phyloP scores from a whole-genome alignment of 1,140 invertebrate species.

The Amyelois transitella region DNA sequence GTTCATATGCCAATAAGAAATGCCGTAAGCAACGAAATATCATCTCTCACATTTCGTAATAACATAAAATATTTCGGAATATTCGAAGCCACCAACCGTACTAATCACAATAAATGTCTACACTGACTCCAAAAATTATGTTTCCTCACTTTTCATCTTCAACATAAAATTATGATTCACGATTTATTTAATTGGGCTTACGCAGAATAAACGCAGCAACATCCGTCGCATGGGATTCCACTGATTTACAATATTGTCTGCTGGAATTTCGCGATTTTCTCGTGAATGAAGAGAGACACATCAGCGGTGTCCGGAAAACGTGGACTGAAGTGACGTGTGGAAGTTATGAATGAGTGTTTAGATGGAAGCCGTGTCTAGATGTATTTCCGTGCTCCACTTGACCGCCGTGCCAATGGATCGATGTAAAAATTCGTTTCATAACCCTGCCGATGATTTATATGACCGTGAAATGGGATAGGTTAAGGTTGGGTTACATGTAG shows the following conservation, averaged over 20 bases:
- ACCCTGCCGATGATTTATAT: slow-evolving; percentile 41
- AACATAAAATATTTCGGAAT: slow-evolving; percentile 2
- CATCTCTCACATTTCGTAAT: too few species aligned
- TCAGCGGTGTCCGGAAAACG: slow-evolving; percentile 5
- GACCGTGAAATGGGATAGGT: slow-evolving; percentile 30
- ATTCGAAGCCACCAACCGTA: neutral
- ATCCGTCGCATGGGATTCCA: slow-evolving; percentile 20
- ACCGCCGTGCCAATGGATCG: slow-evolving; percentile 46
- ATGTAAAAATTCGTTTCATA: slow-evolving; percentile 56
- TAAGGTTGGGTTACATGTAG: slow-evolving; percentile 11
- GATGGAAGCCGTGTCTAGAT: slow-evolving; percentile 44
- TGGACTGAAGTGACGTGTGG: slow-evolving; percentile 22
- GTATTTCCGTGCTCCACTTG: slow-evolving; percentile 62
- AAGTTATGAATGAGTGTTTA: slow-evolving; percentile 45
- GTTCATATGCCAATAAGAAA: too few species aligned
- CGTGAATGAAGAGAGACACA: slow-evolving; percentile 36
- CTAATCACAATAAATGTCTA: slow-evolving; percentile 7
- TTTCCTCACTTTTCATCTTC: neutral
- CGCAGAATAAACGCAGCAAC: slow-evolving; percentile 51
- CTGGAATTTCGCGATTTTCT: slow-evolving; percentile 20
- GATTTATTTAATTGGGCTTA: slow-evolving; percentile 25
- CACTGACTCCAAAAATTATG: neutral
- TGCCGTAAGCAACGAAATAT: too few species aligned
- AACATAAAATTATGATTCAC: slow-evolving; percentile 4
- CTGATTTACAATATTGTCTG: neutral